Evolutionary conservation across 2,797 vertebrate genomes (phyloP).

Genomic region (Notamacropus eugenii): DNA sequence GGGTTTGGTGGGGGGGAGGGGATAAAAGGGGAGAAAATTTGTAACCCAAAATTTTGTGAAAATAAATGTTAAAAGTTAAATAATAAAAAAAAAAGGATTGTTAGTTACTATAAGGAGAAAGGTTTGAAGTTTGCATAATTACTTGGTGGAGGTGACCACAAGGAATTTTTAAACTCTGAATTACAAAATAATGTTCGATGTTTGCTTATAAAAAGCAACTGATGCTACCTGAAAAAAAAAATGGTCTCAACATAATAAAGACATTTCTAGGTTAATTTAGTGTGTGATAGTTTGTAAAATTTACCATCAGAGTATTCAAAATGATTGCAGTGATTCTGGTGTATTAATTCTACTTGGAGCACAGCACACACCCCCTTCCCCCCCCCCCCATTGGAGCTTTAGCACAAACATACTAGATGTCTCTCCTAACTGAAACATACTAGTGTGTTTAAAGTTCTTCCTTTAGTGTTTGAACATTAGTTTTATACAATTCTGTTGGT

Average conservation of each 20-base stretch:
- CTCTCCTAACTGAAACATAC: conserved; percentile 82
- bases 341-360: conserved; percentile 82
- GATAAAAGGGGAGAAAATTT: no score
- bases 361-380: conserved; percentile 53
- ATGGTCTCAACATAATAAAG: conserved; percentile 54
- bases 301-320: conserved; percentile 74
- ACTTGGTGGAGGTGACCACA: conserved; percentile 61
- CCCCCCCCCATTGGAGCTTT: conserved; percentile 45
- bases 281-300: conserved; percentile 66
- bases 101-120: neutral
- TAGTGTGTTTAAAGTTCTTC: conserved; percentile 69
- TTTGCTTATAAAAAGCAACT: conserved; percentile 10
- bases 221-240: conserved; percentile 43
- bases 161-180: conserved; percentile 67
- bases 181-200: conserved; percentile 53
- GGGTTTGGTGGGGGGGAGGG: no score
- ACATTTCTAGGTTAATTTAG: conserved; percentile 69
- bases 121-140: conserved; percentile 44
- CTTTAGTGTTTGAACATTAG: conserved; percentile 46
- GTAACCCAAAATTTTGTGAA: no score
- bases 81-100: conserved; percentile 13
- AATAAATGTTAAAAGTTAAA: no score
- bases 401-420: conserved; percentile 86
- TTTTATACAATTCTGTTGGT: neutral
- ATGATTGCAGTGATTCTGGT: conserved; percentile 83